phyloP scores from a whole-genome alignment of 2,113 vertebrate species.

The Corythornis madagascariensis region DNA sequence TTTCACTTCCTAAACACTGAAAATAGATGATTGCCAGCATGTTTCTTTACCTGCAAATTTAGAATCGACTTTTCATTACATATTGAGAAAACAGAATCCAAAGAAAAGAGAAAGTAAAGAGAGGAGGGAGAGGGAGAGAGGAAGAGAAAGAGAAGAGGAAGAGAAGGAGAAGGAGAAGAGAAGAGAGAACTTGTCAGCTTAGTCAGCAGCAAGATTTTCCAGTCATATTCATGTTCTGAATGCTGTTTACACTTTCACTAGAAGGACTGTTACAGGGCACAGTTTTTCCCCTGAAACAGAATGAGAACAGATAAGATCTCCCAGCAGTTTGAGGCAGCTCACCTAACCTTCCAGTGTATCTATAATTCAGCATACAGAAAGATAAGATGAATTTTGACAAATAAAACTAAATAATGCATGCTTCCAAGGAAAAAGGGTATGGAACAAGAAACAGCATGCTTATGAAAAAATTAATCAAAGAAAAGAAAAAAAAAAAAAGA shows the following conservation, averaged over 20 bases:
- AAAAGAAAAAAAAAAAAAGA: neutral
- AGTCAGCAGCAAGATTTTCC: neutral
- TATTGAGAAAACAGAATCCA: neutral
- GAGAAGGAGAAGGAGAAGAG: too few species aligned
- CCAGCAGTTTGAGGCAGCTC: neutral
- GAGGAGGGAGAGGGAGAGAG: too few species aligned
- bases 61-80: neutral
- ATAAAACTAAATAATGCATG: constrained; percentile 47
- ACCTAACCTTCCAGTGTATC: neutral
- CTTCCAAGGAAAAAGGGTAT: neutral
- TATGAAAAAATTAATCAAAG: neutral
- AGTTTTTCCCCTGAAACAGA: neutral
- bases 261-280: neutral
- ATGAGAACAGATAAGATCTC: neutral
- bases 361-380: constrained; percentile 13
- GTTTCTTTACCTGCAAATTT: neutral
- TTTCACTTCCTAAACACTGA: neutral
- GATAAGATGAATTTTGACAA: constrained; percentile 20
- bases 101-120: neutral
- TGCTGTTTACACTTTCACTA: neutral
- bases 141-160: too few species aligned
- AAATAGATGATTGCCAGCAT: neutral
- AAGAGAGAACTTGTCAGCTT: neutral
- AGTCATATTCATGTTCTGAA: neutral
- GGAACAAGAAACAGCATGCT: neutral